Conservation (phyloP, 1,140 invertebrate species). For the Drosophila pseudoananassae region DNA sequence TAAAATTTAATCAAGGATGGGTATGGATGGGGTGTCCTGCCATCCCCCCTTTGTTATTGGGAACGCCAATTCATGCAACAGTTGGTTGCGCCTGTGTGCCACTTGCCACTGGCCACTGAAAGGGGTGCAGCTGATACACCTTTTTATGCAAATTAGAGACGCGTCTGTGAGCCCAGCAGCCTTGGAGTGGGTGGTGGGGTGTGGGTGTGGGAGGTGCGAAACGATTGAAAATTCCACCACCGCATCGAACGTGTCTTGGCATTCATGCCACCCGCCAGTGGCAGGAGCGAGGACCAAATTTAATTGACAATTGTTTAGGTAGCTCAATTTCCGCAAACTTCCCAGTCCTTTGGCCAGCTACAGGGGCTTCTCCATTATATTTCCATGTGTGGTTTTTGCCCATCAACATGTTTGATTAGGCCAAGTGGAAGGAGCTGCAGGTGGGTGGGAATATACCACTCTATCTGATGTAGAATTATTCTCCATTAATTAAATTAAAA, state of each 20-base stretch:
- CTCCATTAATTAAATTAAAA: conserved; percentile 58
- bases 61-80: conserved; percentile 42
- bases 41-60: conserved; percentile 1
- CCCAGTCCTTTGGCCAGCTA: background rate
- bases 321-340: conserved; percentile 34
- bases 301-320: conserved; percentile 70
- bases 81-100: conserved; percentile 38
- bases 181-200: background rate
- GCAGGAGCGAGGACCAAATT: conserved; percentile 31
- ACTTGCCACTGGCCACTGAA: conserved; percentile 10
- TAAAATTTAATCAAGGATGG: conserved; percentile 67
- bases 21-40: conserved; percentile 4
- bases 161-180: conserved; percentile 7
- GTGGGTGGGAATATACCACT: background rate
- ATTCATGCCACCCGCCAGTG: conserved; percentile 22
- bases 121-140: conserved; percentile 31
- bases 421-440: background rate
- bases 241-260: conserved; percentile 46
- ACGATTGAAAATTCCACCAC: conserved; percentile 39
- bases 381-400: conserved; percentile 24
- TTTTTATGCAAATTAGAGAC: conserved; percentile 69
- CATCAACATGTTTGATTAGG: conserved; percentile 11
- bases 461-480: conserved; percentile 26
- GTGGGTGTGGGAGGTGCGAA: conserved; percentile 11
- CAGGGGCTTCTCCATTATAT: background rate